A percentile compares a stretch with the other conserved stretches of the same genome.
phyloP scores from a whole-genome alignment of 2,888 invertebrate genomes.

The Nephrotoma appendiculata region DNA sequence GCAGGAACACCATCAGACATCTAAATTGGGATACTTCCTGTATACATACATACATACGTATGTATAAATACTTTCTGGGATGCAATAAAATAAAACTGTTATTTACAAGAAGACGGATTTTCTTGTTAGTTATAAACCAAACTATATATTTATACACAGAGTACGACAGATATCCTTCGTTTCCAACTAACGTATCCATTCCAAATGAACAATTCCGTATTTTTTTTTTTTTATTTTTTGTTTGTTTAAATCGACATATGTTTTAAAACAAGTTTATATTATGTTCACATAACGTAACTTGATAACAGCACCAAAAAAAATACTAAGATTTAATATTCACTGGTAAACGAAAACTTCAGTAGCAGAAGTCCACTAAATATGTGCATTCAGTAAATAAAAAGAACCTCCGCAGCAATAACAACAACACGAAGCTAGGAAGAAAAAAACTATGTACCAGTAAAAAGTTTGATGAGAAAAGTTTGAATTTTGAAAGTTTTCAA shows the following conservation, averaged over 20 bases:
- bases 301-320: neutral
- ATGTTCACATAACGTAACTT: neutral
- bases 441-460: neutral
- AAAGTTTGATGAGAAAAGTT: neutral
- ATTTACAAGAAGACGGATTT: neutral
- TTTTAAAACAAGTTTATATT: neutral
- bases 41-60: no score
- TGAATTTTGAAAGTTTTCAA: neutral
- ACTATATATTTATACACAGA: neutral
- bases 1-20: neutral
- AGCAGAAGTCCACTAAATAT: neutral
- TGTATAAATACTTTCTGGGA: no score
- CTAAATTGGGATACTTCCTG: neutral
- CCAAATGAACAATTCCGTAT: neutral
- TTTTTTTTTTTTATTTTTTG: no score
- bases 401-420: neutral
- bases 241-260: neutral
- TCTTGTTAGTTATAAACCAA: neutral
- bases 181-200: neutral
- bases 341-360: neutral
- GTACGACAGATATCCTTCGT: neutral
- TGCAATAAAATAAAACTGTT: neutral
- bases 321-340: neutral
- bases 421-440: neutral
- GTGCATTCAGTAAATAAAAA: neutral